Conservation (phyloP, 2,888 invertebrate species). For the Rhamnusium bicolor region DNA sequence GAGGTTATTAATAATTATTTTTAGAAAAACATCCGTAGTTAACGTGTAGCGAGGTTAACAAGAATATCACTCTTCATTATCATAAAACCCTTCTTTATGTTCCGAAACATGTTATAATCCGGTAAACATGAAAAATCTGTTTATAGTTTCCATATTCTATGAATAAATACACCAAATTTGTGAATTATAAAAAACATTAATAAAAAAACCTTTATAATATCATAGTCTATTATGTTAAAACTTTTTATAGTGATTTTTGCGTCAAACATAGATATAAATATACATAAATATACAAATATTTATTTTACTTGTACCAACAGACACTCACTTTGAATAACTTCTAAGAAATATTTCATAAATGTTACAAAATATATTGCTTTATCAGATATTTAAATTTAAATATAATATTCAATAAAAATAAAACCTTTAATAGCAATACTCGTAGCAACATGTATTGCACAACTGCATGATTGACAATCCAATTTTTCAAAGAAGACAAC, state of each 20-base stretch:
- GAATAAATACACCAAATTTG: neutral
- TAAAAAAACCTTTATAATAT: neutral
- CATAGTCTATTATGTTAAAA: neutral
- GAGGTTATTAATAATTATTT: too few species aligned
- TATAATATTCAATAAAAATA: neutral
- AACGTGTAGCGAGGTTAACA: too few species aligned
- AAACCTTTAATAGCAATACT: neutral
- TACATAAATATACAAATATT: neutral
- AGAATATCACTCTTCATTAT: too few species aligned
- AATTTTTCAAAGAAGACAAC: too few species aligned
- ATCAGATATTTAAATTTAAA: neutral
- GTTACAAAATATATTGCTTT: neutral
- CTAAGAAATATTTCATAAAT: neutral
- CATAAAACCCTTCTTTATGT: too few species aligned
- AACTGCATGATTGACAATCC: too few species aligned
- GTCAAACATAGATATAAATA: neutral
- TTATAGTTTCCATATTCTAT: neutral
- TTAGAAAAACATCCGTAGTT: too few species aligned
- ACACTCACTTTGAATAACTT: neutral
- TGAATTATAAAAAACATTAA: neutral
- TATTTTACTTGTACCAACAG: too few species aligned
- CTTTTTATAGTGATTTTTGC: neutral
- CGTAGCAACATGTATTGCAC: too few species aligned
- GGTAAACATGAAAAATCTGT: neutral
- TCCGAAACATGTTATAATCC: too few species aligned